Conservation (phyloP, 2,113 vertebrate species). For the Erinaceus europaeus region DNA sequence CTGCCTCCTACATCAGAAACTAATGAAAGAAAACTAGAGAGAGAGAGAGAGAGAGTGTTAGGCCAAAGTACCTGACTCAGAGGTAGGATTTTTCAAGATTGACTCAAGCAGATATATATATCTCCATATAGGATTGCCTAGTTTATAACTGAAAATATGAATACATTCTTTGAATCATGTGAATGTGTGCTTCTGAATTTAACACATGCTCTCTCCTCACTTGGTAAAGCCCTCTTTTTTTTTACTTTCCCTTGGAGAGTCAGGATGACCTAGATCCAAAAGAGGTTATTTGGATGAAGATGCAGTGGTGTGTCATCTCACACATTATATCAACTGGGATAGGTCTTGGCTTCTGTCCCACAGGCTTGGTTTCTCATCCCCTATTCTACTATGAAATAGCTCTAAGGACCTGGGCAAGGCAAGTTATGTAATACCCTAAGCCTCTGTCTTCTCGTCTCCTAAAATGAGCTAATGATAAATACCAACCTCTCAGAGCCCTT, state of each 20-base stretch:
- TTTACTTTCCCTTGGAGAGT: neutral
- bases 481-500: neutral
- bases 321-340: neutral
- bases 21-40: neutral
- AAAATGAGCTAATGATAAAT: constrained; percentile 23
- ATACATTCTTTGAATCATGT: neutral
- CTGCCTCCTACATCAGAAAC: neutral
- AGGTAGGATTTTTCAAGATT: too few relatives aligned
- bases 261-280: neutral
- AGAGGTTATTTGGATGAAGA: neutral
- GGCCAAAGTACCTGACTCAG: too few relatives aligned
- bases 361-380: neutral
- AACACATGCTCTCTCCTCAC: too few relatives aligned
- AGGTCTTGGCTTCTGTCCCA: neutral
- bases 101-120: neutral
- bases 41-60: too few relatives aligned
- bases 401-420: neutral
- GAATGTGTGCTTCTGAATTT: neutral
- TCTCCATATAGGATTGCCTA: neutral
- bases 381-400: neutral
- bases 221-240: too few relatives aligned
- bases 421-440: neutral
- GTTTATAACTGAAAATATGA: neutral
- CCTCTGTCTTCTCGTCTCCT: neutral
- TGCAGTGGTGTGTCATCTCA: neutral